phyloP scores from a whole-genome alignment of 2,113 vertebrate genomes.

The Leptobrachium ailaonicum region DNA sequence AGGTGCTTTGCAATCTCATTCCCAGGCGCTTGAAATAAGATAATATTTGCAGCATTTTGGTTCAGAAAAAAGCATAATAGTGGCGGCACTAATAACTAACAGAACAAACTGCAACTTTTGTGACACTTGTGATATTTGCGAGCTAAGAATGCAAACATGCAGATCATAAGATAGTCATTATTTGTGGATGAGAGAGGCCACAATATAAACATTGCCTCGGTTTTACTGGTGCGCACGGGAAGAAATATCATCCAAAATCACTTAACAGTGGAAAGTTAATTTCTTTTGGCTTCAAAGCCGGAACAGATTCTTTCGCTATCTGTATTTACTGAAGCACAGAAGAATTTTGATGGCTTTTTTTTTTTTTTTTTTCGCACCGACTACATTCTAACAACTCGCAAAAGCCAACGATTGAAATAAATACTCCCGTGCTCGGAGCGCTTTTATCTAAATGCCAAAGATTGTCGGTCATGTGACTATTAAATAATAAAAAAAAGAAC shows the following conservation, averaged over 20 bases:
- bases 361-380: background rate
- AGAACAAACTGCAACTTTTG: too few species aligned
- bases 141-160: slow-evolving; percentile 18
- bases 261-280: slow-evolving; percentile 30
- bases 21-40: too few species aligned
- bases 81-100: too few species aligned
- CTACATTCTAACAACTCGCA: background rate
- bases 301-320: slow-evolving; percentile 26
- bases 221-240: slow-evolving; percentile 17
- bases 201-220: slow-evolving; percentile 35
- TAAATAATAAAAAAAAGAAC: slow-evolving; percentile 44
- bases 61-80: too few species aligned
- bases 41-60: too few species aligned
- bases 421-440: slow-evolving; percentile 10
- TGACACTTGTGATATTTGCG: slow-evolving; percentile 2
- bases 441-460: slow-evolving; percentile 31
- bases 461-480: slow-evolving; percentile 31
- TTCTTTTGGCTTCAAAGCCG: slow-evolving; percentile 19
- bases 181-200: slow-evolving; percentile 22
- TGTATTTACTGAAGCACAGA: slow-evolving; percentile 35
- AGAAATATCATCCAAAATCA: slow-evolving; percentile 40
- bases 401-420: slow-evolving; percentile 23
- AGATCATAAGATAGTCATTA: slow-evolving; percentile 22
- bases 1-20: too few species aligned
- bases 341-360: slow-evolving; percentile 36